phyloP scores from a whole-genome alignment of 2,888 invertebrate species.

The Archaeoteleia sp. region DNA sequence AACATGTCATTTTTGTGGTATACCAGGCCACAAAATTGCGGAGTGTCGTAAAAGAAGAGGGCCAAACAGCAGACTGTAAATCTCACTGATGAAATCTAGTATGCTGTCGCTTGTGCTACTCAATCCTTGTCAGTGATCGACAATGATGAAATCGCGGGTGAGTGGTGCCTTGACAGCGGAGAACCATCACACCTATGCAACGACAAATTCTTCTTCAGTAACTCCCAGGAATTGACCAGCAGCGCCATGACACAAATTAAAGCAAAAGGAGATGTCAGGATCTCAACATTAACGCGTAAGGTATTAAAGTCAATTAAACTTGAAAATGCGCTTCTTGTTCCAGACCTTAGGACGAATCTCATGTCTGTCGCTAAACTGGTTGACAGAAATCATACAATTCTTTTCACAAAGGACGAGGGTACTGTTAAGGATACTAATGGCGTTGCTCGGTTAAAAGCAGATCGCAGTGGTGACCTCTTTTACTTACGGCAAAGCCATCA shows the following conservation, averaged over 20 bases:
- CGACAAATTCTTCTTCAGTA: constrained; percentile 3
- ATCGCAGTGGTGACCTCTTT: constrained; percentile 43
- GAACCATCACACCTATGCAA: constrained; percentile 28
- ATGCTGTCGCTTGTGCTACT: too few species aligned
- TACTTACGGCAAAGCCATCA: not conserved
- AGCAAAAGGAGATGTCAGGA: constrained; percentile 24
- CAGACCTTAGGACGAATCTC: constrained; percentile 47
- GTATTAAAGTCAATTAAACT: not conserved
- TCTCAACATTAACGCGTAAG: constrained; percentile 1
- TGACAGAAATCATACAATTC: constrained; percentile 23
- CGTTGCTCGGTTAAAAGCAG: constrained; percentile 8
- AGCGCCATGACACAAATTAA: constrained; percentile 7
- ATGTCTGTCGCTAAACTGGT: constrained; percentile 46
- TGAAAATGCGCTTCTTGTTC: constrained; percentile 41
- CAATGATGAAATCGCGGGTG: too few species aligned
- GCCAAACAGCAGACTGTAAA: too few species aligned
- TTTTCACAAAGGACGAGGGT: constrained; percentile 29
- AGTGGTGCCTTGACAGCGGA: constrained; percentile 24
- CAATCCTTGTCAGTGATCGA: too few species aligned
- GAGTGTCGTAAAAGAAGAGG: too few species aligned
- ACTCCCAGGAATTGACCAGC: constrained; percentile 5
- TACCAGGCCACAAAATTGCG: too few species aligned
- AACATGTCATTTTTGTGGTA: too few species aligned
- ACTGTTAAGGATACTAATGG: constrained; percentile 13
- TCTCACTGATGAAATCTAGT: too few species aligned